phyloP scores from a whole-genome alignment of 2,797 vertebrate species.

The Alfaro cultratus region DNA sequence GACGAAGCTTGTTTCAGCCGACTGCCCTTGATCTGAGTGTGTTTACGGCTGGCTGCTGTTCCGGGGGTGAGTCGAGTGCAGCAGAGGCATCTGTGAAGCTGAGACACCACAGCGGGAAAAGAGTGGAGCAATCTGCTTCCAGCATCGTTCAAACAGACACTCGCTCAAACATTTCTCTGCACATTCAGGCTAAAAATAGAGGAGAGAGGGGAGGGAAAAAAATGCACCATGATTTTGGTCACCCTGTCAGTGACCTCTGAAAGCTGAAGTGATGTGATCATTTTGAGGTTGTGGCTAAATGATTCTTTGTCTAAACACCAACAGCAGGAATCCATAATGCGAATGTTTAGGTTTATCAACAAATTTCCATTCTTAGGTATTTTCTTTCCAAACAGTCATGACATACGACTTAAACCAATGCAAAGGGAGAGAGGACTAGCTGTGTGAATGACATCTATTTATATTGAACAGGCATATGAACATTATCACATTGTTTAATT shows the following conservation, averaged over 20 bases:
- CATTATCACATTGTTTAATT: no score
- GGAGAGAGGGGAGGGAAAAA: not conserved
- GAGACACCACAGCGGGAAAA: not conserved
- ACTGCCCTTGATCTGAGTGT: slow-evolving; percentile 27
- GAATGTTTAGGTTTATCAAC: not conserved
- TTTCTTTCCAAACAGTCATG: not conserved
- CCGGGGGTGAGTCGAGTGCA: slow-evolving; percentile 36
- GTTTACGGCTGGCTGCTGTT: slow-evolving; percentile 47
- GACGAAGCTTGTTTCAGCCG: slow-evolving; percentile 33
- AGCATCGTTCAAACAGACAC: not conserved
- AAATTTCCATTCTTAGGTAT: not conserved
- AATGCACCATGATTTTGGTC: not conserved
- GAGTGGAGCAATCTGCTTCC: slow-evolving; percentile 15
- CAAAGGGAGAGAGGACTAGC: not conserved
- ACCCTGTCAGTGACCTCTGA: slow-evolving; percentile 1
- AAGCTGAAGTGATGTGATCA: not conserved
- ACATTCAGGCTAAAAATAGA: not conserved
- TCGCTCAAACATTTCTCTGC: not conserved
- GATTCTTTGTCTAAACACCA: not conserved
- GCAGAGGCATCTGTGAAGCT: slow-evolving; percentile 27
- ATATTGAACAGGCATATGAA: no score
- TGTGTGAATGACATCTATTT: not conserved
- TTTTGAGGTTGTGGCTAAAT: not conserved
- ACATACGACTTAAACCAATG: not conserved
- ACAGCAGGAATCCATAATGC: not conserved